Evolutionary conservation across 2,888 invertebrate genomes (phyloP).

Genomic region (Tuta absoluta): DNA sequence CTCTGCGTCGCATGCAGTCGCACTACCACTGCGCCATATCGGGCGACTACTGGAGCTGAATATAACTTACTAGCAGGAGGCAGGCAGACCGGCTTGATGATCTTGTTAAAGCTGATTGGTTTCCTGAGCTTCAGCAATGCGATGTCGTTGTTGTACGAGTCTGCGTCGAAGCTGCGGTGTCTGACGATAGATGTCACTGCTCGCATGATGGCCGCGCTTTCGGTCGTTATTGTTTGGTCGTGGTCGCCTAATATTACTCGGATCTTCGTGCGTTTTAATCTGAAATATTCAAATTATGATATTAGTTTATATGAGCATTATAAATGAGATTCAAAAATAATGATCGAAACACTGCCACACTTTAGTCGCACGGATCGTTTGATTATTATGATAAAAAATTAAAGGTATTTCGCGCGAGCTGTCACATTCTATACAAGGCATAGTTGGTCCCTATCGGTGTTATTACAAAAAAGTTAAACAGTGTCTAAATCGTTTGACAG

Average conservation of each 20-base stretch:
- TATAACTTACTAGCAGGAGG: constrained; percentile 83
- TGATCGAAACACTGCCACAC: no score
- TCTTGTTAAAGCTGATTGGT: constrained; percentile 88
- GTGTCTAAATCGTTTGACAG: no score
- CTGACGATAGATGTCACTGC: constrained; percentile 89
- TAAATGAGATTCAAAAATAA: neutral
- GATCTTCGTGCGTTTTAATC: constrained; percentile 89
- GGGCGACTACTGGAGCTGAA: no score
- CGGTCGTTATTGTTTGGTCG: constrained; percentile 89
- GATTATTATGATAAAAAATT: no score
- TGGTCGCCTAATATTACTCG: constrained; percentile 92
- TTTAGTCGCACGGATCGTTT: no score
- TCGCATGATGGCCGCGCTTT: constrained; percentile 90
- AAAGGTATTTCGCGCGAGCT: no score
- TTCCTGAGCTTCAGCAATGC: constrained; percentile 89
- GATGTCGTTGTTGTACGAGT: constrained; percentile 93
- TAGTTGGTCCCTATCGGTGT: no score
- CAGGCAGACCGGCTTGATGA: constrained; percentile 88
- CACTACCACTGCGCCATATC: no score
- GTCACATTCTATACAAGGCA: no score
- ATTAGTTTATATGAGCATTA: neutral
- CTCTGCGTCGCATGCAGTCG: no score
- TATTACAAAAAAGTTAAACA: no score
- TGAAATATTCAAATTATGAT: constrained; percentile 54
- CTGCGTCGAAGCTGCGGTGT: constrained; percentile 91